A percentile compares a stretch with the other conserved stretches of the same genome.
These are phyloP conservation scores for Scopus umbretta DNA, from an alignment of 2,113 vertebrate species.

Conservation along the genomic window DNA sequence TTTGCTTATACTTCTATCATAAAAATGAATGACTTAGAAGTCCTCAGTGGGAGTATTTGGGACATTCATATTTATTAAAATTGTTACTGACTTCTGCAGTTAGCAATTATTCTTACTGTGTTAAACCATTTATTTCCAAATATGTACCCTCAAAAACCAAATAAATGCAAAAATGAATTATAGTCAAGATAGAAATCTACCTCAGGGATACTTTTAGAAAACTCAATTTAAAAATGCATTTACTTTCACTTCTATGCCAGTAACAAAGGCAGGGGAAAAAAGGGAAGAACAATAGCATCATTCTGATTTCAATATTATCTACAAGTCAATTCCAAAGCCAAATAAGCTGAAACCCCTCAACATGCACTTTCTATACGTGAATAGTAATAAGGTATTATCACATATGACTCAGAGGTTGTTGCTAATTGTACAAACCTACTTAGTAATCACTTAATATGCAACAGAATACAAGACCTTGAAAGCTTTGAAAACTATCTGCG, in stretches of 20 bases:
- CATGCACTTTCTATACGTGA: not conserved
- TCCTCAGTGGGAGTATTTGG: not conserved
- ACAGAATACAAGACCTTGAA: conserved; percentile 14
- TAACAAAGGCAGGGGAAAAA: not conserved
- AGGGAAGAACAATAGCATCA: not conserved
- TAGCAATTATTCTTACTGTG: conserved; percentile 39
- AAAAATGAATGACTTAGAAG: conserved; percentile 60
- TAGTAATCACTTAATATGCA: conserved; percentile 15
- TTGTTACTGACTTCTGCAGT: conserved; percentile 25
- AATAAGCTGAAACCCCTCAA: conserved; percentile 22
- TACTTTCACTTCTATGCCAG: not conserved
- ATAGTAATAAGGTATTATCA: not conserved
- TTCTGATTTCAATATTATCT: not conserved
- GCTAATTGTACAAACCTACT: conserved; percentile 32
- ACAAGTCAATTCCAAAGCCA: conserved; percentile 39
- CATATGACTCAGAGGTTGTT: conserved; percentile 16
- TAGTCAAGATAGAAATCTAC: conserved; percentile 26
- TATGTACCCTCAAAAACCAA: not conserved
- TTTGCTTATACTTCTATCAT: conserved; percentile 32
- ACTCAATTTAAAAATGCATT: conserved; percentile 48
- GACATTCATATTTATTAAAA: conserved; percentile 39
- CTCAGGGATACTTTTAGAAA: conserved; percentile 45
- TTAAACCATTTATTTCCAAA: conserved; percentile 54
- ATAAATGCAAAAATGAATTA: conserved; percentile 46
- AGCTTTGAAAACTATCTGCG: conserved; percentile 38